A percentile compares a stretch with the other conserved stretches of the same genome.
phyloP scores from a whole-genome alignment of 2,797 vertebrate genomes.

The Petrocephalus schoutedeni region DNA sequence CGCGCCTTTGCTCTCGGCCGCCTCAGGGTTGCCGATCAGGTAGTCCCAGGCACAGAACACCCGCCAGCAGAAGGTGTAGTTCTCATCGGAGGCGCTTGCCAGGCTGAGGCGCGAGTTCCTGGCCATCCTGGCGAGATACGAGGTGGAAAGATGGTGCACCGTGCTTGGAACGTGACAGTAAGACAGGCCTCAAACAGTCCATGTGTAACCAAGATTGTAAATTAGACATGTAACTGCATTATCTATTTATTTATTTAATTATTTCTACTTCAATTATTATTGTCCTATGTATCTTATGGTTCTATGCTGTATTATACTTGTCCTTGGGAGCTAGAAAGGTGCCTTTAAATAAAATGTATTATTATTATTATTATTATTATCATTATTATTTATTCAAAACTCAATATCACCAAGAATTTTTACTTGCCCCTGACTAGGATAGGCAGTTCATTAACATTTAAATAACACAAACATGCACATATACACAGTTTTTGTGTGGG shows the following conservation, averaged over 20 bases:
- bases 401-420: neutral
- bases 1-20: constrained; percentile 93
- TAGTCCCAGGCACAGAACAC: constrained; percentile 98
- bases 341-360: too few species aligned
- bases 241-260: too few species aligned
- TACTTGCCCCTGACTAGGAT: neutral
- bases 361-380: too few species aligned
- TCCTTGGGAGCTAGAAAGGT: too few species aligned
- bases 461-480: neutral
- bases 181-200: neutral
- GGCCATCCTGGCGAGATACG: constrained; percentile 75
- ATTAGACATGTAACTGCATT: neutral
- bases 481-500: neutral
- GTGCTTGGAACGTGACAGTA: neutral
- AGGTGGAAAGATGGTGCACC: neutral
- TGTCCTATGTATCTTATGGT: too few species aligned
- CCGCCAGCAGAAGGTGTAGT: constrained; percentile 97
- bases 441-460: neutral
- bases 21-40: constrained; percentile 91
- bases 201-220: neutral
- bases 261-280: too few species aligned
- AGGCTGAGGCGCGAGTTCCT: constrained; percentile 90
- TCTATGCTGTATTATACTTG: too few species aligned
- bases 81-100: constrained; percentile 87
- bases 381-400: neutral